Percentiles rank a stretch among this genome's conserved stretches.
phyloP scores from a whole-genome alignment of 2,113 vertebrate genomes.

The Lucifuga dentata region DNA sequence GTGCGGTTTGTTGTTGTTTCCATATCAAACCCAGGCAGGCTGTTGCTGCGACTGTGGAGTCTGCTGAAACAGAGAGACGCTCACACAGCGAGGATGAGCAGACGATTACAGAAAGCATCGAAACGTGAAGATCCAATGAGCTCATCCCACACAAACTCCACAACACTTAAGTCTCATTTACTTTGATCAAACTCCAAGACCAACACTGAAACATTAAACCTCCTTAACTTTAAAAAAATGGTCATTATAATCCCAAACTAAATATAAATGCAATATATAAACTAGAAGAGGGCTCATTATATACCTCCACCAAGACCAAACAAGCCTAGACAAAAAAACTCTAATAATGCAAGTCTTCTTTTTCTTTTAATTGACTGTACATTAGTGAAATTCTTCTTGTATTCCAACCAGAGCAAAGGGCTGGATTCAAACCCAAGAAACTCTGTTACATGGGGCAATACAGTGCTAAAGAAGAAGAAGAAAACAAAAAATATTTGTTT shows the following conservation, averaged over 20 bases:
- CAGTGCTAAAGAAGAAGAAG: too few relatives aligned
- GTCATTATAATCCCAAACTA: background rate
- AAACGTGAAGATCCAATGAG: constrained; percentile 3
- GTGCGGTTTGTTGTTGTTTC: constrained; percentile 8
- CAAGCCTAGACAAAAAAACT: too few relatives aligned
- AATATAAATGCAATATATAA: background rate
- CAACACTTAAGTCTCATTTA: background rate
- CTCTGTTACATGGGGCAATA: too few relatives aligned
- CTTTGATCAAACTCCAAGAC: background rate
- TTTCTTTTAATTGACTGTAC: too few relatives aligned
- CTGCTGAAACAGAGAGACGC: background rate
- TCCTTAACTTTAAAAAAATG: constrained; percentile 2
- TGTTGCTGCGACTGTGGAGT: constrained; percentile 1
- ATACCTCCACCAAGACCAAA: too few relatives aligned
- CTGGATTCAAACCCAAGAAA: too few relatives aligned
- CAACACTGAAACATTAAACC: background rate
- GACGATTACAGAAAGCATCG: background rate
- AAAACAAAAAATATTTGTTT: too few relatives aligned
- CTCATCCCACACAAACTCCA: constrained; percentile 3
- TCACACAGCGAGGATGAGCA: background rate
- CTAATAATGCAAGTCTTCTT: too few relatives aligned
- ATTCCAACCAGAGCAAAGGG: too few relatives aligned
- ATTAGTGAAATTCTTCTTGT: too few relatives aligned
- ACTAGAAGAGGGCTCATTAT: too few relatives aligned
- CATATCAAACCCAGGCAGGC: background rate